Conservation (phyloP, 2,888 invertebrate species). For the Panzeria rudis region DNA sequence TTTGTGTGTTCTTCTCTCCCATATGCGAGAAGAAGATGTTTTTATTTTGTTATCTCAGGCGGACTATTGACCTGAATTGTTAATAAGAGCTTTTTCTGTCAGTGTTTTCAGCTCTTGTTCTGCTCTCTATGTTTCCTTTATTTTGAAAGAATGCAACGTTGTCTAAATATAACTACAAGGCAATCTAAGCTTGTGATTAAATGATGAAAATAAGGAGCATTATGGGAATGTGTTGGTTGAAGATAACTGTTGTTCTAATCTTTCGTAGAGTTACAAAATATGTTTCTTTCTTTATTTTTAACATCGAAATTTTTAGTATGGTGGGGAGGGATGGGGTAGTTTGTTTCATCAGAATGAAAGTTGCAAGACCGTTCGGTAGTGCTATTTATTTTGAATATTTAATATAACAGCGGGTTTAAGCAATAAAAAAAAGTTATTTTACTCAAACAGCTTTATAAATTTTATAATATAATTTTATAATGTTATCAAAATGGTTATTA, state of each 20-base stretch:
- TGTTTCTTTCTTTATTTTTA: not conserved
- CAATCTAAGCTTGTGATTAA: not conserved
- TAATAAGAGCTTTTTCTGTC: slow-evolving; percentile 39
- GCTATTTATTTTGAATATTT: not conserved
- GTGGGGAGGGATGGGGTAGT: too few relatives aligned
- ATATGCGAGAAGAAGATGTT: slow-evolving; percentile 22
- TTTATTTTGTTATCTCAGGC: slow-evolving; percentile 57
- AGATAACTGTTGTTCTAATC: not conserved
- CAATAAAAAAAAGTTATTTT: not conserved
- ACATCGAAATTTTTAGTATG: not conserved
- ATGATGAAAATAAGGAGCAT: not conserved
- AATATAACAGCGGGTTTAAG: not conserved
- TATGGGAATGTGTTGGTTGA: not conserved
- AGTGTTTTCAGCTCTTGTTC: not conserved
- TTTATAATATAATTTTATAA: too few relatives aligned
- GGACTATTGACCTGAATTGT: slow-evolving; percentile 69
- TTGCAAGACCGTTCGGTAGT: not conserved
- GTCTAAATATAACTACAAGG: slow-evolving; percentile 15
- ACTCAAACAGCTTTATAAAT: too few relatives aligned
- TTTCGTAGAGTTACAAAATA: not conserved
- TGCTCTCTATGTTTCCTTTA: not conserved
- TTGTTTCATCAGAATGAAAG: not conserved
- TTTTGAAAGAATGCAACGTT: not conserved
- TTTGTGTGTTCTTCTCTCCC: not conserved
- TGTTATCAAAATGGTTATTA: too few relatives aligned